A percentile compares a stretch with the other conserved stretches of the same genome.
Conservation (phyloP, 2,797 vertebrate genomes). For the Taenioides sp. region DNA sequence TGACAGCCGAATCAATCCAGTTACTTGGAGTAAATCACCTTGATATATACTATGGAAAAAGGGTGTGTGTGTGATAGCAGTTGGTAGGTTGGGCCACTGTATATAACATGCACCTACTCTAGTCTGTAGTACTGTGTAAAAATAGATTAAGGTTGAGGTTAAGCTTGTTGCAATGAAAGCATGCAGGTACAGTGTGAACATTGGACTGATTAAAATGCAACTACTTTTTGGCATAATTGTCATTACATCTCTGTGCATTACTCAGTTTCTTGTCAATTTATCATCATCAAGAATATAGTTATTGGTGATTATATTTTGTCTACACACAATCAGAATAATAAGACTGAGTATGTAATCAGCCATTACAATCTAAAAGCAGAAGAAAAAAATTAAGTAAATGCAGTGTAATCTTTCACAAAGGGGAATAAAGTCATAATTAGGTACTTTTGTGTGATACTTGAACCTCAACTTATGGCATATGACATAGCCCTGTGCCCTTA, state of each 20-base stretch:
- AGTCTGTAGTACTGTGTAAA: not conserved
- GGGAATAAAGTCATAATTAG: not conserved
- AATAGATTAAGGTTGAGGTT: not conserved
- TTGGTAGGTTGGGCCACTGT: not conserved
- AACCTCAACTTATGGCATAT: not conserved
- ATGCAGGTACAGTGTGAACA: not conserved
- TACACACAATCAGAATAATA: not conserved
- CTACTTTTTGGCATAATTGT: not conserved
- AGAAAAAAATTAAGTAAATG: not conserved
- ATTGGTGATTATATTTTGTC: not conserved
- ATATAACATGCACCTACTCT: not conserved
- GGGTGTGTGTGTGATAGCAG: not conserved
- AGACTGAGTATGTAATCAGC: not conserved
- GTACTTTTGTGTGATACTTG: not conserved
- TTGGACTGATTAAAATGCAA: not conserved
- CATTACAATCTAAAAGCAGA: not conserved
- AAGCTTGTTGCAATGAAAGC: not conserved
- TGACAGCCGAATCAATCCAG: slow-evolving; percentile 20
- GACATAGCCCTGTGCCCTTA: not conserved
- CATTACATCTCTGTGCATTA: not conserved
- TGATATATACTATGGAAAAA: not conserved
- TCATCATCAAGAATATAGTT: not conserved
- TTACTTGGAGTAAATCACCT: not conserved
- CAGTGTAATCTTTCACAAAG: not conserved
- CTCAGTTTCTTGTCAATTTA: not conserved